These are phyloP conservation scores for Drosophila miranda DNA, from an alignment of 1,140 invertebrate species.

Conservation along the genomic window DNA sequence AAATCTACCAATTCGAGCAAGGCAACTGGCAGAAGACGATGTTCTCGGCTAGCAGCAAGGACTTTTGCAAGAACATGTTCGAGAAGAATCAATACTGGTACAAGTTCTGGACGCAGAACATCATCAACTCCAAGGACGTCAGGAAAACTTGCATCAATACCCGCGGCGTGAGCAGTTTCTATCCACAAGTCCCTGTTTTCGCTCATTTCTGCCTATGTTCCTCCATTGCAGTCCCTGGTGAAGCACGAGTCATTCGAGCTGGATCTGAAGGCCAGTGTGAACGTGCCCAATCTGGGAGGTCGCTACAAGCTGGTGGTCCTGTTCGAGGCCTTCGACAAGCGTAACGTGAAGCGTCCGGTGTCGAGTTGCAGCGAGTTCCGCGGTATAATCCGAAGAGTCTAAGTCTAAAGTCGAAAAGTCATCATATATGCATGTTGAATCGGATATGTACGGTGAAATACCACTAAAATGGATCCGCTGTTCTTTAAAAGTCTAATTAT, in stretches of 20 bases:
- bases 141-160: constrained; percentile 13
- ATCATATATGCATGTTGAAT: constrained; percentile 40
- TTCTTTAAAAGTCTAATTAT: neutral
- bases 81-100: constrained; percentile 14
- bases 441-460: constrained; percentile 24
- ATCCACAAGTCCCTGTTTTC: too few species aligned
- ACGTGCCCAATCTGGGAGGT: neutral
- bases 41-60: neutral
- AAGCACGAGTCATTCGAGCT: neutral
- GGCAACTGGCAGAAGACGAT: constrained; percentile 15
- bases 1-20: neutral
- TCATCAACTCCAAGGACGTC: constrained; percentile 17
- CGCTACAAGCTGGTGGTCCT: constrained; percentile 7
- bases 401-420: constrained; percentile 3
- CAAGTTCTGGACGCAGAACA: constrained; percentile 16
- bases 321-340: constrained; percentile 16
- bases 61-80: constrained; percentile 24
- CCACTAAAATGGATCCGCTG: constrained; percentile 30
- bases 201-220: too few species aligned
- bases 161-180: neutral
- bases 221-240: neutral
- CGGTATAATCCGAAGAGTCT: neutral
- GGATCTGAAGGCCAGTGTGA: neutral
- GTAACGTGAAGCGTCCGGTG: constrained; percentile 3
- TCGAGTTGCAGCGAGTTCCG: constrained; percentile 8